Conservation (phyloP, 92 coral and sea anemone genomes). For the Pocillopora grandis region DNA sequence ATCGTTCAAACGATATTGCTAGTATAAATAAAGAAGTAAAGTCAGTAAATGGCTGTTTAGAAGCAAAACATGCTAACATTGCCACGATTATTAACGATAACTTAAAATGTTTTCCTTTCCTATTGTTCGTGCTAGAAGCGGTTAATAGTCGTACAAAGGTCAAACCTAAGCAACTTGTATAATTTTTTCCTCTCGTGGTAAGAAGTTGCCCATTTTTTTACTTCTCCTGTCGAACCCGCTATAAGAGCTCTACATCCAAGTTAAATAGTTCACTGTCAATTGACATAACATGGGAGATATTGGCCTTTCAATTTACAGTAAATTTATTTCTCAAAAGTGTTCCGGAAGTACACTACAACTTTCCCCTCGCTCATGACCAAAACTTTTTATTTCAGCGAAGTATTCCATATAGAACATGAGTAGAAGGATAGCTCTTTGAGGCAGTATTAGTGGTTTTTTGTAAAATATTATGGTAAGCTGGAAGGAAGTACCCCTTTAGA, state of each 20-base stretch:
- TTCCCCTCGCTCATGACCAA: not conserved
- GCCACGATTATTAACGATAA: too few species aligned
- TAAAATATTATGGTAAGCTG: conserved; percentile 18
- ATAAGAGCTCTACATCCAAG: not conserved
- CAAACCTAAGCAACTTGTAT: too few species aligned
- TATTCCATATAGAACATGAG: conserved; percentile 26
- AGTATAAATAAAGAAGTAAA: too few species aligned
- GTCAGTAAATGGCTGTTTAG: too few species aligned
- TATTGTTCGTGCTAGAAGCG: too few species aligned
- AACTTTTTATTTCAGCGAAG: conserved; percentile 24
- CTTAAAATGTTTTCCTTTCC: too few species aligned
- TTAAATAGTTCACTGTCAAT: not conserved
- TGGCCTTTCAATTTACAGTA: not conserved
- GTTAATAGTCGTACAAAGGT: too few species aligned
- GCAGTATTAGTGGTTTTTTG: conserved; percentile 27
- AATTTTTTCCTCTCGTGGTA: too few species aligned
- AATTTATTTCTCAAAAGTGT: not conserved
- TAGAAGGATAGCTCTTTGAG: conserved; percentile 27
- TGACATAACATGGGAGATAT: too few species aligned
- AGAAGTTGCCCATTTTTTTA: not conserved
- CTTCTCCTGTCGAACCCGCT: not conserved
- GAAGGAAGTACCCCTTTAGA: not conserved
- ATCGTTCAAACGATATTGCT: not conserved
- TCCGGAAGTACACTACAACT: not conserved
- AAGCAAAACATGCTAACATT: too few species aligned